A percentile compares a stretch with the other conserved stretches of the same genome.
phyloP scores from a whole-genome alignment of 2,797 vertebrate species.

The Eremophila alpestris region DNA sequence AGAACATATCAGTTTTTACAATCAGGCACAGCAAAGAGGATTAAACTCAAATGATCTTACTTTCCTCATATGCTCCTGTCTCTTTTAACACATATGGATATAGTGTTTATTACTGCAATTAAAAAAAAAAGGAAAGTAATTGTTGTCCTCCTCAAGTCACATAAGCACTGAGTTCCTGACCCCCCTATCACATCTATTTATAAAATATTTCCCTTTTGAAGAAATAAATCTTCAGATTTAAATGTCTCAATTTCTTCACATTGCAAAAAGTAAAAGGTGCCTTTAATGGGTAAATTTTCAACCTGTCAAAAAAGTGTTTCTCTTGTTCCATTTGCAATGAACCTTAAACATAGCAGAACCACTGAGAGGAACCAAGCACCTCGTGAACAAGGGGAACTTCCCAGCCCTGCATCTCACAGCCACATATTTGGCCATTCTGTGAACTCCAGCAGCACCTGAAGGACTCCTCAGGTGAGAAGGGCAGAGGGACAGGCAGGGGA shows the following conservation, averaged over 20 bases:
- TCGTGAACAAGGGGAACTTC: background rate
- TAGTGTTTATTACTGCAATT: background rate
- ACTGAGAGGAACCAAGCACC: background rate
- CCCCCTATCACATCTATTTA: background rate
- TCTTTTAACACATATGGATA: background rate
- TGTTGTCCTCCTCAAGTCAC: background rate
- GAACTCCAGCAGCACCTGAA: background rate
- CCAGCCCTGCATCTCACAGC: background rate
- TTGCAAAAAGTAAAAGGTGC: background rate
- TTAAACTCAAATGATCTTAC: background rate
- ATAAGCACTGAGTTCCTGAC: background rate
- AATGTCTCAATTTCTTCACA: background rate
- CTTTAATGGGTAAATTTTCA: background rate
- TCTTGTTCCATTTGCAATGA: background rate
- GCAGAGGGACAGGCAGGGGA: background rate
- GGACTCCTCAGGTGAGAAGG: background rate
- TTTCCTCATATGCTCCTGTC: background rate
- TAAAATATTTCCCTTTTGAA: background rate
- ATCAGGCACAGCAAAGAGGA: background rate
- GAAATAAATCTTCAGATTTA: background rate
- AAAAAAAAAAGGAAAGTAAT: background rate
- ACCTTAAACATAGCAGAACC: background rate
- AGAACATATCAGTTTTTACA: background rate
- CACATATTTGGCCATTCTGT: background rate
- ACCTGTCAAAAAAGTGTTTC: background rate